phyloP scores from a whole-genome alignment of 1,140 invertebrate species.

The Lordiphosa clarofinis region DNA sequence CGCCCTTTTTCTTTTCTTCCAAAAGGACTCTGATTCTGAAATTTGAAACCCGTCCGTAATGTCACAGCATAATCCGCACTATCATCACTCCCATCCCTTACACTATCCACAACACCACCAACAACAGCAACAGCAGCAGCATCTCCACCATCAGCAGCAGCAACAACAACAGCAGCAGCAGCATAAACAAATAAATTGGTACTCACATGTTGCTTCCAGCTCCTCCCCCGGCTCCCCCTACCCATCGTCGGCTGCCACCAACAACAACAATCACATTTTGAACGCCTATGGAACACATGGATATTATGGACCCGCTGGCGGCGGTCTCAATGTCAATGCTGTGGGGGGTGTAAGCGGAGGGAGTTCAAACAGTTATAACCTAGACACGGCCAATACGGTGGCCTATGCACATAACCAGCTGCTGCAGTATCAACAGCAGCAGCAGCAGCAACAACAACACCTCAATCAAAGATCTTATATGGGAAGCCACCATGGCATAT shows the following conservation, averaged over 20 bases:
- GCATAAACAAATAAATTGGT: slow-evolving; percentile 65
- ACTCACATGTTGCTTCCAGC: slow-evolving; percentile 72
- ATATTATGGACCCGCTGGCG: slow-evolving; percentile 48
- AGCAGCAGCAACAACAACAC: slow-evolving; percentile 38
- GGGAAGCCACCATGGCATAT: slow-evolving; percentile 51
- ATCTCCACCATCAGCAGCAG: slow-evolving; percentile 26
- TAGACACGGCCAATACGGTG: slow-evolving; percentile 62
- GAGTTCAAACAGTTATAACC: slow-evolving; percentile 42
- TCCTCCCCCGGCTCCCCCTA: slow-evolving; percentile 45
- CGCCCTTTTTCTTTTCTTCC: slow-evolving; percentile 32
- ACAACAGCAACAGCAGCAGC: slow-evolving; percentile 43
- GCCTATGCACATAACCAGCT: slow-evolving; percentile 71
- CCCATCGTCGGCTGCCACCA: slow-evolving; percentile 21
- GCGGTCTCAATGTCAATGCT: slow-evolving; percentile 40
- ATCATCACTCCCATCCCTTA: slow-evolving; percentile 43
- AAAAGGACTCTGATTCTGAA: slow-evolving; percentile 9
- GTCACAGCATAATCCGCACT: slow-evolving; percentile 66
- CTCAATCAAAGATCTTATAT: slow-evolving; percentile 54
- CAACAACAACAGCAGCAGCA: slow-evolving; percentile 48
- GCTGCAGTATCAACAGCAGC: slow-evolving; percentile 67
- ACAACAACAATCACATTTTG: slow-evolving; percentile 36
- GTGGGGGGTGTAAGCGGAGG: slow-evolving; percentile 23
- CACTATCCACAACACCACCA: slow-evolving; percentile 19
- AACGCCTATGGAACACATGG: slow-evolving; percentile 46
- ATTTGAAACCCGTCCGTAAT: slow-evolving; percentile 48